These are phyloP conservation scores for Atractosteus spatula DNA, from an alignment of 2,113 vertebrate genomes.

Conservation along the genomic window DNA sequence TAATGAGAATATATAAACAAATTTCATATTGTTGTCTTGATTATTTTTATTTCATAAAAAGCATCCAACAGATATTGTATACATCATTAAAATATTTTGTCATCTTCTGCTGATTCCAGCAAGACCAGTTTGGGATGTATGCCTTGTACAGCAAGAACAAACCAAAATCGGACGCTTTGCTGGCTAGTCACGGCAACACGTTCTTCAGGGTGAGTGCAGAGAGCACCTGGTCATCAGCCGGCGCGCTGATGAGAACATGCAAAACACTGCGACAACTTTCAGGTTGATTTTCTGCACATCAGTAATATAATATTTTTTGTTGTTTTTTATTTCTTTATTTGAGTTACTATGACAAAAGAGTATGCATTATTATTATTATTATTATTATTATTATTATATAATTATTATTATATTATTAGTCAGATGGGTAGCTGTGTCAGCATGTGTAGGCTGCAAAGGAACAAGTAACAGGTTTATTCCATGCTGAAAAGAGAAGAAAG, in stretches of 20 bases:
- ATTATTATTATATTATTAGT: too few relatives aligned
- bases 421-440: too few relatives aligned
- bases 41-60: too few relatives aligned
- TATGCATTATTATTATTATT: too few relatives aligned
- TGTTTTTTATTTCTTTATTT: not conserved
- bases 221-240: not conserved
- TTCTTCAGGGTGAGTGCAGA: conserved; percentile 76
- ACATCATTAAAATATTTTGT: conserved; percentile 7
- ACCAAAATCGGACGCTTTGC: conserved; percentile 72
- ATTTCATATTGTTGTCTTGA: too few relatives aligned
- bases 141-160: conserved; percentile 85
- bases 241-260: not conserved
- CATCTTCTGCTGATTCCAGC: conserved; percentile 53
- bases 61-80: not conserved
- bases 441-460: too few relatives aligned
- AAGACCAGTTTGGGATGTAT: conserved; percentile 82
- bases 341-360: too few relatives aligned
- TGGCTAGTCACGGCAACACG: conserved; percentile 76
- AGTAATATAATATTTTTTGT: not conserved
- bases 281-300: too few relatives aligned
- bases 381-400: too few relatives aligned
- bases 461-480: too few relatives aligned
- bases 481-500: too few relatives aligned
- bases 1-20: too few relatives aligned
- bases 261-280: not conserved